These are phyloP conservation scores for Halcyon malimbica DNA, from an alignment of 2,113 vertebrate species.

Conservation along the genomic window DNA sequence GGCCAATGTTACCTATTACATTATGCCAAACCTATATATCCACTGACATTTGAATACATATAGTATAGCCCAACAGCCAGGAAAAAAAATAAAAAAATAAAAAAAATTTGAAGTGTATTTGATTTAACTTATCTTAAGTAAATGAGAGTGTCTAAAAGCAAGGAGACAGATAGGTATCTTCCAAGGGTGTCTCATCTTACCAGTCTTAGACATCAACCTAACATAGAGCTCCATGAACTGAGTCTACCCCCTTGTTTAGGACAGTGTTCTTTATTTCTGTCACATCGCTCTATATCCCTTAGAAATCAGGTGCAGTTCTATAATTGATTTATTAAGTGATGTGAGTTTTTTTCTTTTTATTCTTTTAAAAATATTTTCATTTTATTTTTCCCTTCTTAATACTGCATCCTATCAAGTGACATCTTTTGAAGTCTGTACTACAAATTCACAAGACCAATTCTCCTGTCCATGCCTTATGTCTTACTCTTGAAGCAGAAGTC, in stretches of 20 bases:
- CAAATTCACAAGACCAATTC: neutral
- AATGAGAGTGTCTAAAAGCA: neutral
- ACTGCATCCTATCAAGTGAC: rapidly evolving
- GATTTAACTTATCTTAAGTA: neutral
- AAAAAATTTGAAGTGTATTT: neutral
- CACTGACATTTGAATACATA: neutral
- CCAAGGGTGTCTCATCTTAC: neutral
- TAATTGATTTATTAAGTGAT: neutral
- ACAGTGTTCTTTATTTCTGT: neutral
- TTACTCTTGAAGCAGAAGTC: neutral
- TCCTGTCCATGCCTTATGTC: neutral
- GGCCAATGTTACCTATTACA: rapidly evolving
- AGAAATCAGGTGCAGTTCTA: neutral
- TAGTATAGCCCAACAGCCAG: neutral
- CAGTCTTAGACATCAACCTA: neutral
- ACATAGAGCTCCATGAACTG: rapidly evolving
- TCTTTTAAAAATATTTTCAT: neutral
- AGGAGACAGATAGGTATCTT: neutral
- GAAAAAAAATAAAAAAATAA: neutral
- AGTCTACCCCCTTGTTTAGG: neutral
- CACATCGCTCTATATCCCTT: rapidly evolving
- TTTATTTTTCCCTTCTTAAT: neutral
- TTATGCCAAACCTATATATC: neutral
- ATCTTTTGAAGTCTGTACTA: neutral
- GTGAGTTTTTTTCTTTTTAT: neutral